Base-by-base conservation (phyloP, 2,888 invertebrate genomes). In the Macaria liturata region DNA sequence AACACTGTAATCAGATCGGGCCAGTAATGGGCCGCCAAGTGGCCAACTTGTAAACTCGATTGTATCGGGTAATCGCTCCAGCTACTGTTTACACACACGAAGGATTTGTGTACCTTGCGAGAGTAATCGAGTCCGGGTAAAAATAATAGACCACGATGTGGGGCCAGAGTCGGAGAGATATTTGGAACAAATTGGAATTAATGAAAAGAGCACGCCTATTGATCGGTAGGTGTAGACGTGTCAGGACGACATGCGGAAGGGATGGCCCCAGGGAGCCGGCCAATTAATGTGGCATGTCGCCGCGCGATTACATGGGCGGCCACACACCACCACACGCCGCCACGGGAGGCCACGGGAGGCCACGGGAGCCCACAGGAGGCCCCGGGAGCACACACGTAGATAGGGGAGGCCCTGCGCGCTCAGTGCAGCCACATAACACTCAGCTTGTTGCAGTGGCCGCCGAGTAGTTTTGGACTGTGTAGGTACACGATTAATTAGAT, bases 201-300 rank as follows among this genome's bases (percentile, higher is more conserved):
- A 43, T 42, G 8, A 43, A 43, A 32, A 3, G 49, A 3, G 20
- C 34, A 50, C 43, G 7, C 34, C 44, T 4, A 32, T 20, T 9
- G 9, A 43, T 46, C 20, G 9, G 7, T 9, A 8, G 42, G 62
- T 68, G 66, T 66, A 67, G 70, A 59, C 69, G 69, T 70, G 73
- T 63, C 58, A 65, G 68, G 67, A 72, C 71, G 49, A 39, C 49
- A 43, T 71, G 70, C 71, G 68, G 69, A 67, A 69, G 66, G 72
- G 69, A 71, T 65, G 70, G 67, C 57, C 73, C 72, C 69, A 72
- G 75, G 75, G 79, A 71, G 67, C 68, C 68, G 78, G 81, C 80
- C 83, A 84, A 84, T 84, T 83, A 84, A 76, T 67, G 71, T 63
- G 73, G 73, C 75, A 75, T 77, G 83, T 81, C 78, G 76, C 65